Evolutionary conservation across 2,888 invertebrate genomes (phyloP).

Genomic region (Latrodectus elegans): DNA sequence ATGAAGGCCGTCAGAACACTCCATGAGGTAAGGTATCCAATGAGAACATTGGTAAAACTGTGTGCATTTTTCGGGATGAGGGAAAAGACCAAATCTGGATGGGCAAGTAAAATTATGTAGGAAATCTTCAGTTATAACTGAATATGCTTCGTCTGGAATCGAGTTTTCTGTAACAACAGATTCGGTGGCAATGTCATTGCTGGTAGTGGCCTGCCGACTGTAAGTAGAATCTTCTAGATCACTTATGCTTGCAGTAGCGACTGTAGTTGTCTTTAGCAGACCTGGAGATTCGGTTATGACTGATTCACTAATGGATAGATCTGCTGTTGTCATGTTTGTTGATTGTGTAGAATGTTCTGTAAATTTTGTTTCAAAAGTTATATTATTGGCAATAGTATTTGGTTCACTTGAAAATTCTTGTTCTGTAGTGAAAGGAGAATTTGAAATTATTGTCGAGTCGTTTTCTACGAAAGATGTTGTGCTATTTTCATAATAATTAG

Average conservation of each 20-base stretch:
- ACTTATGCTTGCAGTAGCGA: background rate
- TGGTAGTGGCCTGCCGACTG: too few relatives aligned
- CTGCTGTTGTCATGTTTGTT: background rate
- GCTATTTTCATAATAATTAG: too few relatives aligned
- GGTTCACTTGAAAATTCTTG: background rate
- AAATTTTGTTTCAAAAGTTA: background rate
- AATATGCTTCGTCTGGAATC: background rate
- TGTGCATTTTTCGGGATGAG: constrained; percentile 49
- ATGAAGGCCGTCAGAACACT: constrained; percentile 54
- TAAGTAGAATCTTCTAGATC: too few relatives aligned
- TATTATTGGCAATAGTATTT: background rate
- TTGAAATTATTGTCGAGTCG: too few relatives aligned
- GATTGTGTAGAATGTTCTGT: background rate
- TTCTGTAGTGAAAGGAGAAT: background rate
- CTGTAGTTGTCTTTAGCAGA: background rate
- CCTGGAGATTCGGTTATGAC: too few relatives aligned
- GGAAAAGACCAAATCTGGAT: constrained; percentile 43
- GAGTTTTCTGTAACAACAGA: background rate
- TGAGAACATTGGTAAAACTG: constrained; percentile 61
- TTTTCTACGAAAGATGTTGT: too few relatives aligned
- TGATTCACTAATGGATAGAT: background rate
- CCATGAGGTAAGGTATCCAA: constrained; percentile 38
- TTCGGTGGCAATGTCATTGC: background rate
- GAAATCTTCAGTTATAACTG: background rate
- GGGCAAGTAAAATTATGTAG: constrained; percentile 26